These are phyloP conservation scores for Ctenoplectra terminalis DNA, from an alignment of 1,140 invertebrate species.

Conservation along the genomic window DNA sequence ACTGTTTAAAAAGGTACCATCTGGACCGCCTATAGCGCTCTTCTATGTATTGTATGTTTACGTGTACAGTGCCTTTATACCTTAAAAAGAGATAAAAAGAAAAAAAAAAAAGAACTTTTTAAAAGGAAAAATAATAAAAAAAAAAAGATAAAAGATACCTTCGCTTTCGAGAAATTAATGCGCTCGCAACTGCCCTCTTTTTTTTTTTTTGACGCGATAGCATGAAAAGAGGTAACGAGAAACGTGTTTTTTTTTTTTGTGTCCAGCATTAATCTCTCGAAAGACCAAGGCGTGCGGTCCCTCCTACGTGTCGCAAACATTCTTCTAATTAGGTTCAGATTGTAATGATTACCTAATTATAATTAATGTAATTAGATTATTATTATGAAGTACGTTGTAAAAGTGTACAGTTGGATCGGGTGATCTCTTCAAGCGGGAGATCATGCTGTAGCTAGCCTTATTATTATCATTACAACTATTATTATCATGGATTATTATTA, in stretches of 20 bases:
- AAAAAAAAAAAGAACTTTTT: constrained; percentile 26
- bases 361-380: constrained; percentile 77
- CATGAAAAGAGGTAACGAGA: not conserved
- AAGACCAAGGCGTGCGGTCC: constrained; percentile 51
- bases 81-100: constrained; percentile 64
- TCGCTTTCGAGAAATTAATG: constrained; percentile 38
- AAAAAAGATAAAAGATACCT: not conserved
- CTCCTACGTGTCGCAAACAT: constrained; percentile 67
- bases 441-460: constrained; percentile 74
- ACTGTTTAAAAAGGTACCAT: constrained; percentile 62
- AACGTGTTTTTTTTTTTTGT: not conserved
- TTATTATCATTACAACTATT: constrained; percentile 74
- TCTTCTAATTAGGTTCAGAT: constrained; percentile 73
- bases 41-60: constrained; percentile 73
- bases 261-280: constrained; percentile 28
- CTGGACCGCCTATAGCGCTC: constrained; percentile 69
- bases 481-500: constrained; percentile 71
- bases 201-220: not conserved
- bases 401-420: constrained; percentile 77
- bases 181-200: not conserved
- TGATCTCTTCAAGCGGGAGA: constrained; percentile 55
- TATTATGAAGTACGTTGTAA: constrained; percentile 75
- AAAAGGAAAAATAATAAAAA: not conserved
- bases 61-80: constrained; percentile 81
- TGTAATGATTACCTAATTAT: constrained; percentile 71